A percentile compares a stretch with the other conserved stretches of the same genome.
These are phyloP conservation scores for Nomada fucata DNA, from an alignment of 2,888 invertebrate species.

Conservation along the genomic window DNA sequence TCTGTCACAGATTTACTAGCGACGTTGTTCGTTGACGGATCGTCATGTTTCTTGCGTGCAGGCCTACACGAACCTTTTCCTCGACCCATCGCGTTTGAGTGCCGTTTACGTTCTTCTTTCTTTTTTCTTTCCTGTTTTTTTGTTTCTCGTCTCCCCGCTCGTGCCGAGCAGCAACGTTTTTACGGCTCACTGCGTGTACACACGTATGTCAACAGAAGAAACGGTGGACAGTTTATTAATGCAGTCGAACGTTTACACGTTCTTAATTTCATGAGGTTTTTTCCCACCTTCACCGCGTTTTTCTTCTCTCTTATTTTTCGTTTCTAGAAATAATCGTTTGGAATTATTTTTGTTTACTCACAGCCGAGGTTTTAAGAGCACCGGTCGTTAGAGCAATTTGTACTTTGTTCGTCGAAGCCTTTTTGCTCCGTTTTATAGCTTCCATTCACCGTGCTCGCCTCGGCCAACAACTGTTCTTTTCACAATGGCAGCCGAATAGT, in stretches of 20 bases:
- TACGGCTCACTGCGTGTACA: background rate
- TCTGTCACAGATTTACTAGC: conserved; percentile 22
- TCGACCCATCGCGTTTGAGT: conserved; percentile 15
- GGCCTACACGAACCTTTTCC: conserved; percentile 12
- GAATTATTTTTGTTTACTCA: conserved; percentile 29
- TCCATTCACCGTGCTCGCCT: conserved; percentile 38
- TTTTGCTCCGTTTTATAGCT: conserved; percentile 37
- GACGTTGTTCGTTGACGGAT: conserved; percentile 25
- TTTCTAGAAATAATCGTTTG: background rate
- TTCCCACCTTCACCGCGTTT: background rate
- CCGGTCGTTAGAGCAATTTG: conserved; percentile 26
- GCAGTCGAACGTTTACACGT: conserved; percentile 23
- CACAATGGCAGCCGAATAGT: background rate
- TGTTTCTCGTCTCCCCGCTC: background rate
- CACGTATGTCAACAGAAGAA: background rate
- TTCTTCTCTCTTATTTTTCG: background rate
- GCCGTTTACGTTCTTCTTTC: conserved; percentile 1
- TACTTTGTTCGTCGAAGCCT: conserved; percentile 38
- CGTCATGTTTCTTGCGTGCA: conserved; percentile 22
- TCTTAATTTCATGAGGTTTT: conserved; percentile 6
- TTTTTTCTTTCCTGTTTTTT: background rate
- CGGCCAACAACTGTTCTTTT: conserved; percentile 29
- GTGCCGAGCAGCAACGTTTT: conserved; percentile 32
- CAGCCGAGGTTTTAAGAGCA: background rate
- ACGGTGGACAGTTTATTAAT: background rate